Conservation (phyloP, 2,797 vertebrate genomes). For the Potorous gilbertii region DNA sequence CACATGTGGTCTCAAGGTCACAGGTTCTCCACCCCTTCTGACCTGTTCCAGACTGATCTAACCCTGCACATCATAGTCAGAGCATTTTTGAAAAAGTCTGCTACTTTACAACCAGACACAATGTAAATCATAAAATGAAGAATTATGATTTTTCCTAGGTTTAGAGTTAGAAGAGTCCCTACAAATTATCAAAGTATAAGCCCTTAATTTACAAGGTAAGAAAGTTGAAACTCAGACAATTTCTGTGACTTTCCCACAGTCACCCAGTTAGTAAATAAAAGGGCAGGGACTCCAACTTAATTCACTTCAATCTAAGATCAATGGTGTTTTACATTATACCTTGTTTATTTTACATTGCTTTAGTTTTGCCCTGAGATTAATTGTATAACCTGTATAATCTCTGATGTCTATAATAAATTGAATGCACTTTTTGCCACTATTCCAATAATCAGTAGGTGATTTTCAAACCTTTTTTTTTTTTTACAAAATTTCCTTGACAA, state of each 20-base stretch:
- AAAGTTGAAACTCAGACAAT: not conserved
- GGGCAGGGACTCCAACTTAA: not conserved
- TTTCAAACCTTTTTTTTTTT: not conserved
- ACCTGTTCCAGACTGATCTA: not conserved
- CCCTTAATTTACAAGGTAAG: not conserved
- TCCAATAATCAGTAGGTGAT: not conserved
- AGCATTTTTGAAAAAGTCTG: not conserved
- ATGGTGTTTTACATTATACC: not conserved
- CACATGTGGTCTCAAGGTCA: too few species aligned
- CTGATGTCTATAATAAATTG: not conserved
- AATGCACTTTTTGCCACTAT: not conserved
- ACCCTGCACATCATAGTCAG: not conserved
- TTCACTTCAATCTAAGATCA: not conserved
- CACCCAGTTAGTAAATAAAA: not conserved
- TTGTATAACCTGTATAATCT: not conserved
- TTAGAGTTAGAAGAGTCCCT: not conserved
- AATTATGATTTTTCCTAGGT: not conserved
- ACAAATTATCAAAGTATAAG: not conserved
- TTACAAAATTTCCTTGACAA: not conserved
- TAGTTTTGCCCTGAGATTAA: not conserved
- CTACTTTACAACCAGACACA: not conserved
- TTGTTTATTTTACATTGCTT: not conserved
- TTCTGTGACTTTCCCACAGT: not conserved
- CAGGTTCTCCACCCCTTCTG: too few species aligned
- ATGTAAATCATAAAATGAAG: not conserved